Evolutionary conservation across 2,113 vertebrate species (phyloP).

Genomic region (Scomber japonicus): DNA sequence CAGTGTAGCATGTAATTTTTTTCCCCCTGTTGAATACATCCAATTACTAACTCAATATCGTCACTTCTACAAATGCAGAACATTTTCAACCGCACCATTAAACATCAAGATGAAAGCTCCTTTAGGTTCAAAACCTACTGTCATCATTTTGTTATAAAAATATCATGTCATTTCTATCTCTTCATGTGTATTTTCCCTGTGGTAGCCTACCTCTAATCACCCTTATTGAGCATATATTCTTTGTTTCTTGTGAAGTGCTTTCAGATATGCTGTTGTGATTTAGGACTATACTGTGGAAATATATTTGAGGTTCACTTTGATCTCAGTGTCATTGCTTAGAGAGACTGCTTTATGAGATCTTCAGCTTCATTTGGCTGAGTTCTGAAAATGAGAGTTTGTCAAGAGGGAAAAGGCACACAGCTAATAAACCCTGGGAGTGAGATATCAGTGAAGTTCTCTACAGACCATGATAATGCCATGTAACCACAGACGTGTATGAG

Average conservation of each 20-base stretch:
- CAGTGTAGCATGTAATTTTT: background rate
- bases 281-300: slow-evolving; percentile 4
- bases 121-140: background rate
- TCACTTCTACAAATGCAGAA: background rate
- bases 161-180: background rate
- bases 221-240: background rate
- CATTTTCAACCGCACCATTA: slow-evolving; percentile 18
- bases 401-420: slow-evolving; percentile 34
- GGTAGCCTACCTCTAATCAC: slow-evolving; percentile 38
- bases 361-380: slow-evolving; percentile 60
- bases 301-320: slow-evolving; percentile 53
- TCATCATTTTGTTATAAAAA: no score
- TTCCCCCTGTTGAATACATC: background rate
- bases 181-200: background rate
- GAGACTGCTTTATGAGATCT: slow-evolving; percentile 59
- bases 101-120: slow-evolving; percentile 37
- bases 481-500: slow-evolving; percentile 29
- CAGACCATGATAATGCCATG: slow-evolving; percentile 39
- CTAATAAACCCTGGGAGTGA: slow-evolving; percentile 58
- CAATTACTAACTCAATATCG: slow-evolving; percentile 33
- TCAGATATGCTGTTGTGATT: slow-evolving; percentile 13
- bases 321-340: slow-evolving; percentile 54
- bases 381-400: slow-evolving; percentile 51
- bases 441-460: slow-evolving; percentile 51
- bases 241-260: slow-evolving; percentile 19